A percentile compares a stretch with the other conserved stretches of the same genome.
phyloP scores from a whole-genome alignment of 2,797 vertebrate species.

The Sebastes oblongus region DNA sequence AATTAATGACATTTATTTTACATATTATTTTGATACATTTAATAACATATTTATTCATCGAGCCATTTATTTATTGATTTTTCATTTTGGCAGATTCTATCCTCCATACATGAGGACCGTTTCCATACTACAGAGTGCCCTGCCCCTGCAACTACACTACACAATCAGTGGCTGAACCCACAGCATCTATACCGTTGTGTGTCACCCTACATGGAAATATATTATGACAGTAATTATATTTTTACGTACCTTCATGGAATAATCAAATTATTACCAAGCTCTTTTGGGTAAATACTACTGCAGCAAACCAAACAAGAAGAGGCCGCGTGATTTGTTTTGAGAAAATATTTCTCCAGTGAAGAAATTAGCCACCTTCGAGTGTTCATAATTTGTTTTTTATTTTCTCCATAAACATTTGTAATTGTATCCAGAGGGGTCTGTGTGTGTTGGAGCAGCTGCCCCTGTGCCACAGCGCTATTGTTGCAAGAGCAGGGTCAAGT shows the following conservation, averaged over 20 bases:
- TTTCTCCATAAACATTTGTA: slow-evolving; percentile 76
- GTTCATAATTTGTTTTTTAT: slow-evolving; percentile 72
- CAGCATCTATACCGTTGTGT: slow-evolving; percentile 7
- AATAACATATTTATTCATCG: too few species aligned
- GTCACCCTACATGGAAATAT: slow-evolving; percentile 56
- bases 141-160: background rate
- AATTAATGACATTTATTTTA: too few species aligned
- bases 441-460: slow-evolving; percentile 25
- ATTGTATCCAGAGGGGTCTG: slow-evolving; percentile 67
- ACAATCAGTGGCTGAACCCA: background rate
- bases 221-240: slow-evolving; percentile 76
- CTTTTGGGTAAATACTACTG: slow-evolving; percentile 38
- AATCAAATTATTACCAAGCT: slow-evolving; percentile 55
- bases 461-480: slow-evolving; percentile 31
- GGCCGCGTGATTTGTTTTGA: slow-evolving; percentile 29
- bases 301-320: slow-evolving; percentile 63
- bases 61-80: too few species aligned
- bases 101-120: background rate
- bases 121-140: background rate
- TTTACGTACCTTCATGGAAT: slow-evolving; percentile 56
- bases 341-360: slow-evolving; percentile 68
- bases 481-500: slow-evolving; percentile 45
- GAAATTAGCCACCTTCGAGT: slow-evolving; percentile 69
- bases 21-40: too few species aligned
- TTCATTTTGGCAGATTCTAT: too few species aligned